phyloP scores from a whole-genome alignment of 2,113 vertebrate species.

The Sebastes schlegelii region DNA sequence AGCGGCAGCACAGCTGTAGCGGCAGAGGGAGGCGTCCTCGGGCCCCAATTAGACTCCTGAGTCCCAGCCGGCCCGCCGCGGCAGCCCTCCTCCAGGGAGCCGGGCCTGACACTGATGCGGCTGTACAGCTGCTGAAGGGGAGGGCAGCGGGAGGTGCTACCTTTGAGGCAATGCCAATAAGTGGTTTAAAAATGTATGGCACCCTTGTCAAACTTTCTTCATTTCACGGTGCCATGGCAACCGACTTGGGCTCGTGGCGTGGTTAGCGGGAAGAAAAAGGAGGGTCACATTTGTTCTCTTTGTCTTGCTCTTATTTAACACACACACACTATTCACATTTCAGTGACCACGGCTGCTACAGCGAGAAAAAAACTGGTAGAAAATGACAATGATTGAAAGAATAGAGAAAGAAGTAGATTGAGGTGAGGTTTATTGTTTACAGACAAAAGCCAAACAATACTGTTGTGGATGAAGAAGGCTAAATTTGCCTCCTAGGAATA shows the following conservation, averaged over 20 bases:
- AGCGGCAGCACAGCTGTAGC: constrained; percentile 77
- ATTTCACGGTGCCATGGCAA: constrained; percentile 67
- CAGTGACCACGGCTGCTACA: constrained; percentile 5
- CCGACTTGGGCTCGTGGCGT: constrained; percentile 34
- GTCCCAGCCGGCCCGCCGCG: constrained; percentile 55
- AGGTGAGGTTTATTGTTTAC: neutral
- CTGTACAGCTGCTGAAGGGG: constrained; percentile 83
- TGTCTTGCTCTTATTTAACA: constrained; percentile 23
- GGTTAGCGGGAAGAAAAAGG: constrained; percentile 37
- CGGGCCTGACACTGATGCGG: constrained; percentile 80
- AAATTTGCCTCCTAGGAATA: neutral
- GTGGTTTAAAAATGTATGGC: constrained; percentile 77
- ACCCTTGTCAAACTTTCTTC: constrained; percentile 78
- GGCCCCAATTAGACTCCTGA: constrained; percentile 78
- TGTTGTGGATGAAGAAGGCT: neutral
- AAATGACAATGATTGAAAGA: neutral
- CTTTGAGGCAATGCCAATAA: constrained; percentile 84
- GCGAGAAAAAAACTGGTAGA: neutral
- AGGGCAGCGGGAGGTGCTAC: constrained; percentile 78
- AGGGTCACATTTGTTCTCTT: constrained; percentile 59
- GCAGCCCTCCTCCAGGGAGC: constrained; percentile 69
- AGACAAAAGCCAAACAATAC: neutral
- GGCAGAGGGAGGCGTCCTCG: constrained; percentile 65
- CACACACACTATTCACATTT: constrained; percentile 34
- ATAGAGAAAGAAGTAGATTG: neutral